Evolutionary conservation across 2,113 vertebrate genomes (phyloP).

Genomic region (Anarrhichthys ocellatus): DNA sequence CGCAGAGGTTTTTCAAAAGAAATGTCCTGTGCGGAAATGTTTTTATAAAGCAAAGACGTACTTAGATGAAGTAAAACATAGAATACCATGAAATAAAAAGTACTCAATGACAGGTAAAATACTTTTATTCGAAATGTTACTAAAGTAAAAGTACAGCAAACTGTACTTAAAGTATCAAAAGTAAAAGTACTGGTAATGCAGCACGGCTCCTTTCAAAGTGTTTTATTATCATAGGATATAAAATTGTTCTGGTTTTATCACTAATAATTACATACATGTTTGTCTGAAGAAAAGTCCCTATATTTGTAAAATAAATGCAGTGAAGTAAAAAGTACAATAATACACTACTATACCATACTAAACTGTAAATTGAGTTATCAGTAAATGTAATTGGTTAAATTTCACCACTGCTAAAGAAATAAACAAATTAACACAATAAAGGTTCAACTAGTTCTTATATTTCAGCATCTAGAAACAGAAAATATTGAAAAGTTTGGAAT

Average conservation of each 20-base stretch:
- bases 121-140: background rate
- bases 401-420: too few species aligned
- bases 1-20: conserved; percentile 39
- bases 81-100: background rate
- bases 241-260: background rate
- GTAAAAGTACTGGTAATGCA: background rate
- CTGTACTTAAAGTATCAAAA: background rate
- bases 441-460: too few species aligned
- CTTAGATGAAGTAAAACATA: background rate
- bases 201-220: background rate
- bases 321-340: too few species aligned
- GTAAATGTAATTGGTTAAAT: too few species aligned
- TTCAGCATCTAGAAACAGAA: too few species aligned
- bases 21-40: background rate
- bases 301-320: background rate
- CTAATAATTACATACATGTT: background rate
- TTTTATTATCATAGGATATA: background rate
- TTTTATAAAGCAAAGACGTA: background rate
- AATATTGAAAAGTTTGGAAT: too few species aligned
- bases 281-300: background rate
- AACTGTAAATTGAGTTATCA: too few species aligned
- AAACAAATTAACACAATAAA: too few species aligned
- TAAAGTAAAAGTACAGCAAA: background rate
- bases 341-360: too few species aligned
- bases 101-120: background rate